Conservation (phyloP, 2,113 vertebrate genomes). For the Callaeas wilsoni region DNA sequence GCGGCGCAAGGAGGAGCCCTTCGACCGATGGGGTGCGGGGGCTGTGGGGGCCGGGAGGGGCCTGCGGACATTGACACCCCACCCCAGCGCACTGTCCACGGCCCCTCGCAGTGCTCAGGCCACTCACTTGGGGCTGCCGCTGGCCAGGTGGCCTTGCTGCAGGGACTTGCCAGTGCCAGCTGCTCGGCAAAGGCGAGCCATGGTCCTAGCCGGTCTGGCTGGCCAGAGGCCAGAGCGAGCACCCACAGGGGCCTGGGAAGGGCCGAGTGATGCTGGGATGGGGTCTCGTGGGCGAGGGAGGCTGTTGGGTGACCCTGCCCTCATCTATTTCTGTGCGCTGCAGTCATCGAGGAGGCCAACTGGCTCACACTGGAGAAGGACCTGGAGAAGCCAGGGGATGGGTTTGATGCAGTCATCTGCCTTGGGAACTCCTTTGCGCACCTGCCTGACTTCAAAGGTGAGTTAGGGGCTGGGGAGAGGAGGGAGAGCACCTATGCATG, state of each 20-base stretch:
- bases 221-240: not conserved
- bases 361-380: constrained; percentile 89
- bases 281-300: not conserved
- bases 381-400: constrained; percentile 79
- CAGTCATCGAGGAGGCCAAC: constrained; percentile 97
- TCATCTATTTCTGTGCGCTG: not conserved
- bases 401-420: constrained; percentile 96
- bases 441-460: constrained; percentile 97
- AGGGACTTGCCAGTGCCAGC: not conserved
- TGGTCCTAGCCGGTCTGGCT: not conserved
- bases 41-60: not conserved
- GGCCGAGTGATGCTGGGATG: not conserved
- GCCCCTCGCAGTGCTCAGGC: not conserved
- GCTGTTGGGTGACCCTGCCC: not conserved
- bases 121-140: accelerated
- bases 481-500: accelerated
- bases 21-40: constrained; percentile 90
- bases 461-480: not conserved
- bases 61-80: not conserved
- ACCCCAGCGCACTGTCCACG: not conserved
- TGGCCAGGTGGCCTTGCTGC: not conserved
- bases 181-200: not conserved
- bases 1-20: constrained; percentile 85
- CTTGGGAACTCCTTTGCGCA: constrained; percentile 97
- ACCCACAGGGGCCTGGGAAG: not conserved